Evolutionary conservation across 2,888 invertebrate genomes (phyloP).

Genomic region (Sarcophaga carnaria): DNA sequence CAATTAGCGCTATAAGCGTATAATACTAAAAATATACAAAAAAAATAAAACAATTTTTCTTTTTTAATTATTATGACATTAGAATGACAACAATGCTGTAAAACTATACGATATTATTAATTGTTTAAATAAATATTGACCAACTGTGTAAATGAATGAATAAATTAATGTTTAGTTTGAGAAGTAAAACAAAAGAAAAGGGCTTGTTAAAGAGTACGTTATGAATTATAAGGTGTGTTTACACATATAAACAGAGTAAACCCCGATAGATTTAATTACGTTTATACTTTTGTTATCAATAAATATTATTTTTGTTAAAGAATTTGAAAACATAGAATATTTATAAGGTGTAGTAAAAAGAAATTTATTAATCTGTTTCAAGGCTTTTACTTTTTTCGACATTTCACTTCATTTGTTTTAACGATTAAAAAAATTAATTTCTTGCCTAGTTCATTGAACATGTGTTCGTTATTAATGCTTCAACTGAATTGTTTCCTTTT

Average conservation of each 20-base stretch:
- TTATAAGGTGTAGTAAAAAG: no score
- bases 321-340: not conserved
- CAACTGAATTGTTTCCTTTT: no score
- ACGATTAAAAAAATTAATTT: no score
- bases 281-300: conserved; percentile 10
- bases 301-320: conserved; percentile 29
- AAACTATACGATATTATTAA: conserved; percentile 26
- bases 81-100: not conserved
- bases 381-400: no score
- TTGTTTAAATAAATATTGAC: conserved; percentile 42
- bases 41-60: conserved; percentile 9
- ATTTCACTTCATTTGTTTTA: no score
- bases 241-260: conserved; percentile 1
- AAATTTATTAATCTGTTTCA: no score
- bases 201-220: not conserved
- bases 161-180: not conserved
- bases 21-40: conserved; percentile 45
- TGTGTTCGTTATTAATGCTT: no score
- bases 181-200: not conserved
- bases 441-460: no score
- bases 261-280: conserved; percentile 14
- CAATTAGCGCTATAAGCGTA: conserved; percentile 30
- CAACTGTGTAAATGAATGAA: not conserved
- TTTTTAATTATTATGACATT: not conserved
- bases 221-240: conserved; percentile 44